Base-by-base conservation (phyloP, 30 jellyfish, hydroid and myxozoan genomes). In the Chironex yamaguchii region DNA sequence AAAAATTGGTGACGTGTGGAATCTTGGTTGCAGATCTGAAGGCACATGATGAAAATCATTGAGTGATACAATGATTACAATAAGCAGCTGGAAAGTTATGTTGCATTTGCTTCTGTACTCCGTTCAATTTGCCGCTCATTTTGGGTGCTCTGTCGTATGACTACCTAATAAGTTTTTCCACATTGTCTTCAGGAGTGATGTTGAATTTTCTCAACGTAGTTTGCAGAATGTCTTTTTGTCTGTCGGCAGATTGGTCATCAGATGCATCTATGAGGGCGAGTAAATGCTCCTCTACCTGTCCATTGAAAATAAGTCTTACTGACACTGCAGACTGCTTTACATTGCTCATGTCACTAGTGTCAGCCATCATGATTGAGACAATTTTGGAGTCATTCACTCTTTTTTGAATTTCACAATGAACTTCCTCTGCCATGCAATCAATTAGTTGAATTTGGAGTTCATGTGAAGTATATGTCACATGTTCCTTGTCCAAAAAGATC, bases 251-350 rank as follows among this genome's bases (percentile, higher is more conserved):
- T 22, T 36, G 86, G 34, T 73, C 86, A 34, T 33, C 25, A 11
- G 84, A 76, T 27, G 88, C 3, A 52, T 76, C 81, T 1, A 76
- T 29, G 31, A 76, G 62, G 29, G 54, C 66, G 0, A 6, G 78
- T 67, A 76, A 13, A 30, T 76, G 88, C 26, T 76, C 62, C 28
- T 76, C 76, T 2, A 49, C 32, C 26, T 76, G 25, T 9, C 67
- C 89, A 52, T 77, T 25, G 36, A 12, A 25, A 4, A 77, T 30
- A 14, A 52, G 42, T 22, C 81, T 23, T 30, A 74, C 76, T 29
- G 76, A 74, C 28, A 74, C 67, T 48, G 87, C 87, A 27, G 87
- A 77, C 29, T 77, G 89, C 30, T 77, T 52, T 17, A 49, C 87
- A 49, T 52, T 52, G 29, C 89, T 34, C 13, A 31, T 26, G 42